These are phyloP conservation scores for Zosterops lateralis DNA, from an alignment of 2,113 vertebrate genomes.

Conservation along the genomic window DNA sequence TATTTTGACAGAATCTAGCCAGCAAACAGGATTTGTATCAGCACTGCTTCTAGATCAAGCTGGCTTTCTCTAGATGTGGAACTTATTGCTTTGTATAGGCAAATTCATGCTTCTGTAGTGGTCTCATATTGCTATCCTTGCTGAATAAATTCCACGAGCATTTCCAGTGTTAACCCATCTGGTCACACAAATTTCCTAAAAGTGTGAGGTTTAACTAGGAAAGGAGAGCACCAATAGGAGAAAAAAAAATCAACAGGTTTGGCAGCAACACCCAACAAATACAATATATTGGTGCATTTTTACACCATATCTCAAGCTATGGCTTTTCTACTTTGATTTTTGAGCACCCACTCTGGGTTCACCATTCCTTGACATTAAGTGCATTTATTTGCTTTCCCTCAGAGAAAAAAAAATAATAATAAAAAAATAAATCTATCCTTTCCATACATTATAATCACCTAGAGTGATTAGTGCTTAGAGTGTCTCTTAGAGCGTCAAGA, in stretches of 20 bases:
- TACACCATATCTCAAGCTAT: neutral
- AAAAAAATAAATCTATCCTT: neutral
- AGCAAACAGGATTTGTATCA: neutral
- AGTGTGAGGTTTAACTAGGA: neutral
- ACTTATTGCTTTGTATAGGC: neutral
- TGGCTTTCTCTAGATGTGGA: neutral
- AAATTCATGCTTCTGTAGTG: neutral
- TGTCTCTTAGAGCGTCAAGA: neutral
- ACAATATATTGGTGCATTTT: neutral
- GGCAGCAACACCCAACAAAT: neutral
- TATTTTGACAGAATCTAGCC: neutral
- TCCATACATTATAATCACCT: neutral
- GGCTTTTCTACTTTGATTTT: neutral
- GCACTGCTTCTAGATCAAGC: neutral
- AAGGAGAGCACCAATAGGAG: neutral
- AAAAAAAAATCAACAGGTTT: neutral
- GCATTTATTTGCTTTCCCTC: neutral
- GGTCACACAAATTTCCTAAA: neutral
- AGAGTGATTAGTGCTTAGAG: neutral
- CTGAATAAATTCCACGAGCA: neutral
- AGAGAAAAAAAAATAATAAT: neutral
- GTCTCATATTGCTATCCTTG: neutral
- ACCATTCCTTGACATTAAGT: neutral
- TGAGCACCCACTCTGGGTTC: neutral
- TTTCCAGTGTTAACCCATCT: neutral